A percentile compares a stretch with the other conserved stretches of the same genome.
Evolutionary conservation across 2,888 invertebrate species (phyloP).

Genomic region (Erpobdella octoculata): DNA sequence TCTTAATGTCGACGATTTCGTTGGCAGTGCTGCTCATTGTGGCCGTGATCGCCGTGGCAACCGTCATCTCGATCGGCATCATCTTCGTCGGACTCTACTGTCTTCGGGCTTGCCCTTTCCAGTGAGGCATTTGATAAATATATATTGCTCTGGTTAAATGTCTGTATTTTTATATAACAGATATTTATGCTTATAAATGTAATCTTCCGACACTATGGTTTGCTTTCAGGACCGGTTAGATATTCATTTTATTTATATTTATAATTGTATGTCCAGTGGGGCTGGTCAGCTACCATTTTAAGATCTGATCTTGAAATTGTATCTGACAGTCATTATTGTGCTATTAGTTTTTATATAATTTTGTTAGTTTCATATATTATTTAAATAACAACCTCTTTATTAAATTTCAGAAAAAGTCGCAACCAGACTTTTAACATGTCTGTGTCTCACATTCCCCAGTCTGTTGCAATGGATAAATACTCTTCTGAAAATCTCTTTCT

Average conservation of each 20-base stretch:
- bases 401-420: background rate
- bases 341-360: too few species aligned
- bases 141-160: background rate
- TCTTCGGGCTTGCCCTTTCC: background rate
- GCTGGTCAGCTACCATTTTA: too few species aligned
- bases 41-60: conserved; percentile 14
- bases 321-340: too few species aligned
- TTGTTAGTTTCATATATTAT: too few species aligned
- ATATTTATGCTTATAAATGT: too few species aligned
- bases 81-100: conserved; percentile 16
- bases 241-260: too few species aligned
- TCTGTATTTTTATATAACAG: background rate
- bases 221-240: too few species aligned
- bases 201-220: too few species aligned
- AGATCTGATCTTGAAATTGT: too few species aligned
- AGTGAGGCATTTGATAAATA: background rate
- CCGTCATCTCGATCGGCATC: conserved; percentile 15
- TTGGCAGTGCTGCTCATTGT: conserved; percentile 20
- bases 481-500: conserved; percentile 6
- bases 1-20: background rate
- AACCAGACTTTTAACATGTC: background rate
- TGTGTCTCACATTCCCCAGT: background rate
- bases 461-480: background rate
- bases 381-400: too few species aligned
- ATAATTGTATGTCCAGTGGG: too few species aligned